Conservation (phyloP, 2,888 invertebrate species). For the Limnephilus auricula region DNA sequence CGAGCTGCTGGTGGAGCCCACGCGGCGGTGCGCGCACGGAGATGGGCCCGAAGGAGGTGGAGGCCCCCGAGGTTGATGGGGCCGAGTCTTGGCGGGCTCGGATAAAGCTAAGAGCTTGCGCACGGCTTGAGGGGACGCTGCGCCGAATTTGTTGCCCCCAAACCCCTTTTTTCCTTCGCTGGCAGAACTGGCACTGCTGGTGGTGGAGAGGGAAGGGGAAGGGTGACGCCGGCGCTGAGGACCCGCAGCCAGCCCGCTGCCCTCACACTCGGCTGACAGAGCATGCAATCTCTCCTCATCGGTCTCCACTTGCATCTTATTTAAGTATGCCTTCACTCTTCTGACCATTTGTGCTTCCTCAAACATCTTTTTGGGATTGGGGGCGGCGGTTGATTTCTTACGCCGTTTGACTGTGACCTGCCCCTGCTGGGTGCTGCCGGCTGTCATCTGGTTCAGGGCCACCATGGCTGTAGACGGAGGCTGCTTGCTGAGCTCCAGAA, state of each 20-base stretch:
- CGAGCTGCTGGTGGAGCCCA: conserved; percentile 77
- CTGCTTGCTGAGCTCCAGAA: conserved; percentile 91
- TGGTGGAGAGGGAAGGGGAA: conserved; percentile 94
- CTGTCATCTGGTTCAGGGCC: conserved; percentile 90
- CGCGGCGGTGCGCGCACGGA: conserved; percentile 78
- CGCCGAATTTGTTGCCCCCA: conserved; percentile 85
- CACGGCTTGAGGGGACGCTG: conserved; percentile 97
- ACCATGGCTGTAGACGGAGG: conserved; percentile 93
- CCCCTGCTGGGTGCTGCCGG: conserved; percentile 83
- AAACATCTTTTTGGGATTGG: conserved; percentile 98
- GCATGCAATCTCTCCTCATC: conserved; percentile 94
- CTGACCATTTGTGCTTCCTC: conserved; percentile 99
- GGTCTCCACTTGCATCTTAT: conserved; percentile 92
- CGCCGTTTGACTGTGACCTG: conserved; percentile 93
- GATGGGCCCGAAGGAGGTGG: conserved; percentile 82
- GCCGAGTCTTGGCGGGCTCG: conserved; percentile 91
- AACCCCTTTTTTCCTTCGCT: conserved; percentile 84
- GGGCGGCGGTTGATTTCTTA: conserved; percentile 92
- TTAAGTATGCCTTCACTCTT: conserved; percentile 96
- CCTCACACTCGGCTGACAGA: conserved; percentile 94
- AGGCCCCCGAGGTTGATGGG: conserved; percentile 87
- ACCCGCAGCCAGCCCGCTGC: conserved; percentile 79
- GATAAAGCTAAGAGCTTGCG: conserved; percentile 95
- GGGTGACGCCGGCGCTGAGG: conserved; percentile 89
- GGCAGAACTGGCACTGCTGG: conserved; percentile 93